Percentiles rank a stretch among this genome's conserved stretches.
Evolutionary conservation across 2,797 vertebrate species (phyloP).

Genomic region (Esox lucius): DNA sequence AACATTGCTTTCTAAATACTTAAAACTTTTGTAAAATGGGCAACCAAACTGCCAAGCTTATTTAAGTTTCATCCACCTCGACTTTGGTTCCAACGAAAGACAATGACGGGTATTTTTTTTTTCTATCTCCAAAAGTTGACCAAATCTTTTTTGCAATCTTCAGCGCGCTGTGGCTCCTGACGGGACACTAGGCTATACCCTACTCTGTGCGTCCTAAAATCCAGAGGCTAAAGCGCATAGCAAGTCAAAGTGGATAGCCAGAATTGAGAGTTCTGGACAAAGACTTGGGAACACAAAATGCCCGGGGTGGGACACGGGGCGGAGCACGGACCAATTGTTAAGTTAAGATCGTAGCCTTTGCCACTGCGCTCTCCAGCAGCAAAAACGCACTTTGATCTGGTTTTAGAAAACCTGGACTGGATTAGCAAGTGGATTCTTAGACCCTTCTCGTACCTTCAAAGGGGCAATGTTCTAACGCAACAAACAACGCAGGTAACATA

Average conservation of each 20-base stretch:
- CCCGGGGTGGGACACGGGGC: slow-evolving; percentile 73
- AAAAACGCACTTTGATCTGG: too few species aligned
- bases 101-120: slow-evolving; percentile 13
- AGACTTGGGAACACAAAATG: slow-evolving; percentile 71
- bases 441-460: neutral
- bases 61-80: slow-evolving; percentile 14
- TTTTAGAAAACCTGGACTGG: too few species aligned
- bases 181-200: slow-evolving; percentile 41
- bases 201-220: slow-evolving; percentile 50
- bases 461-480: neutral
- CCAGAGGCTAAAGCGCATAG: slow-evolving; percentile 60
- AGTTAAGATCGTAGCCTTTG: too few species aligned
- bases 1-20: slow-evolving; percentile 9
- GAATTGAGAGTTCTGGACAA: slow-evolving; percentile 74
- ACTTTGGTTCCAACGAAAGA: slow-evolving; percentile 36
- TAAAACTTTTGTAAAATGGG: slow-evolving; percentile 15
- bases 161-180: slow-evolving; percentile 38
- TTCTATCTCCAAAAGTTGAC: slow-evolving; percentile 15
- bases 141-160: slow-evolving; percentile 19
- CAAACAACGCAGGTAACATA: neutral
- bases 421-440: too few species aligned
- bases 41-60: slow-evolving; percentile 29
- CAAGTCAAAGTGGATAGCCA: slow-evolving; percentile 35
- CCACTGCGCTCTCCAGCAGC: too few species aligned
- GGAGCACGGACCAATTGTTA: slow-evolving; percentile 13